A percentile compares a stretch with the other conserved stretches of the same genome.
Evolutionary conservation across 1,140 invertebrate species (phyloP).

Genomic region (Scaptodrosophila lebanonensis): DNA sequence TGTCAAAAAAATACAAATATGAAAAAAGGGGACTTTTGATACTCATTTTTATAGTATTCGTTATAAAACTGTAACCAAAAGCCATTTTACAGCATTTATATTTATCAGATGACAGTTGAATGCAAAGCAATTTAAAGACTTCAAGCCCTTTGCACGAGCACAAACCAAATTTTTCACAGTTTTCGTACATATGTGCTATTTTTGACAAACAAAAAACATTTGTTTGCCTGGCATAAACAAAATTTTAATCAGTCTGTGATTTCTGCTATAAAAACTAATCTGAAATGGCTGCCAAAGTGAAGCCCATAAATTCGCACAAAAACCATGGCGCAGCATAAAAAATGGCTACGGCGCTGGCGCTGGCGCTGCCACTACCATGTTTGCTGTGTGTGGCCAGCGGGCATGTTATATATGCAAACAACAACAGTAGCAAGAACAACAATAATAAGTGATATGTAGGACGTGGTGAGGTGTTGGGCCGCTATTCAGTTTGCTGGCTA

Average conservation of each 20-base stretch:
- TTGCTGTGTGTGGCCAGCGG: slow-evolving; percentile 40
- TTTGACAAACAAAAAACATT: too few species aligned
- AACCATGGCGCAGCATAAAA: slow-evolving; percentile 26
- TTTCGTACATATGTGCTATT: too few species aligned
- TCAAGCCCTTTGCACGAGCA: too few species aligned
- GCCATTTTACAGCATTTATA: too few species aligned
- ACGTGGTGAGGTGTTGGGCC: slow-evolving; percentile 8
- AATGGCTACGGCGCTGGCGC: slow-evolving; percentile 8
- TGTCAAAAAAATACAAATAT: too few species aligned
- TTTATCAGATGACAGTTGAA: too few species aligned
- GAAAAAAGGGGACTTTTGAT: too few species aligned
- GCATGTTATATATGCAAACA: slow-evolving; percentile 53
- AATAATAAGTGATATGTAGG: slow-evolving; percentile 9
- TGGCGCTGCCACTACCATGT: slow-evolving; percentile 1
- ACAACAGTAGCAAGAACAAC: slow-evolving; percentile 33
- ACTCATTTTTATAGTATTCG: too few species aligned
- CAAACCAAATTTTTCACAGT: too few species aligned
- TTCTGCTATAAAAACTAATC: slow-evolving; percentile 59
- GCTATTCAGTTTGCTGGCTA: slow-evolving; percentile 16
- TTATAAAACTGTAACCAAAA: too few species aligned
- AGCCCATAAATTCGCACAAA: slow-evolving; percentile 49
- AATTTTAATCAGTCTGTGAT: slow-evolving; percentile 64
- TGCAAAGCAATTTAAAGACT: too few species aligned
- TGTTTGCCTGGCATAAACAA: slow-evolving; percentile 17
- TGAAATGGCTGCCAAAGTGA: slow-evolving; percentile 45